Base-by-base conservation (phyloP, 2,113 vertebrate genomes). In the Marmota monax region DNA sequence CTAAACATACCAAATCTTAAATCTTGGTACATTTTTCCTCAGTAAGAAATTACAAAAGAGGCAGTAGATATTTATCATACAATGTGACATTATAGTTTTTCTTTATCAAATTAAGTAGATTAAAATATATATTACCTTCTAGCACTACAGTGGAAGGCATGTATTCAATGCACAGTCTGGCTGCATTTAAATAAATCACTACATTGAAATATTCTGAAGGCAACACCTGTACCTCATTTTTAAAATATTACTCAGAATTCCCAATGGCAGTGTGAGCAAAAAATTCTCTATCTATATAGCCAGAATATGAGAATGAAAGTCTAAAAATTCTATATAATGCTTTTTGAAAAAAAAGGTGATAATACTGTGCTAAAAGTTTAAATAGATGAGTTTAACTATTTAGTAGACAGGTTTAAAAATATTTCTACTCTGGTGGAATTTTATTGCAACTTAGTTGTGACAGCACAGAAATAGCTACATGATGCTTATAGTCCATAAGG, bases 71-170 rank as follows among this genome's bases (percentile, higher is more conserved):
- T 96, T 92, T 93, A 87, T 92, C n/a, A n/a, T 27, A 37, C 3
- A 39, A 27, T 83, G 39, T 58, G 29, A 39, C 16, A 84, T 58
- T 48, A 63, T 11, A n/a, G 48, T 85, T 96, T 79, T 86, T 53
- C 45, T 70, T 83, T 79, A 94, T 88, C 74, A 85, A 80, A 74
- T 91, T 96, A 92, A 94, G 10, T 84, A 32, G n/a, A 86, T 95
- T 94, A 69, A 92, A 67, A 72, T 53, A 92, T 32, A 51, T 42
- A 73, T 72, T 76, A 61, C 13, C 27, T 92, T 90, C 90, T 37
- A 20, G 14, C 67, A 29, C 83, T 85, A 37, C 5, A 34, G 5
- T 25, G 13, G 13, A 88, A 86, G 61, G 42, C 25, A 65, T 70
- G 11, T 29, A 4, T 58, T 87, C 83, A n/a, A 20, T 51, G 27